Base-by-base conservation (phyloP, 2,797 vertebrate species). In the Psittacula derbiana region DNA sequence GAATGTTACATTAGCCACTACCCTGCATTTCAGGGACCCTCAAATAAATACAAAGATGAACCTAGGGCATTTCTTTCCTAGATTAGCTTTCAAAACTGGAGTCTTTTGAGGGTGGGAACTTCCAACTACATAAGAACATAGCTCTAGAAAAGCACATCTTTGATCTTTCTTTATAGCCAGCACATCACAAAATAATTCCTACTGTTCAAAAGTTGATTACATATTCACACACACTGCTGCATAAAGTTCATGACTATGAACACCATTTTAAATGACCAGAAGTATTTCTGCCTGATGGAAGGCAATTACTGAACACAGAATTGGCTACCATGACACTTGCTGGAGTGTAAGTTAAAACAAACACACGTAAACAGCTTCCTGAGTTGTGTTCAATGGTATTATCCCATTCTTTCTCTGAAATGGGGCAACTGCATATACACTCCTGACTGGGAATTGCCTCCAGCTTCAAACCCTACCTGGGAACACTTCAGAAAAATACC, bases 321-420 rank as follows among this genome's bases (percentile, higher is more conserved):
- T 58, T 88, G 70, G 86, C 69, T 41, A 36, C 94, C 88, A 83
- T 61, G 92, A 96, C 90, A 96, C 64, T 33, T 15, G 2, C 69
- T 61, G 72, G 33, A 93, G 79, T 31, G 21, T 40, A 21, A 93
- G 90, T 83, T 91, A 86, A 93, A 86, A 85, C 79, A 90, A 94
- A 95, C 80, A 83, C 30, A 72, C 86, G 85, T 91, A 94, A 94
- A 91, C 90, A 86, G 72, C 64, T 64, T 86, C 86, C 79, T 70
- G 89, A 87, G 74, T 67, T 65, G 65, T 8, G 2, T 80, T 93
- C 72, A 73, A 33, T 2, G 7, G 62, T 57, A 64, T 71, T 38
- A 47, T 10, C 57, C 44, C 14, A 3, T 60, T 60, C 78, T 67
- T 50, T 33, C 69, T 50, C 65, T 43, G 41, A 40, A 47, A 57